phyloP scores from a whole-genome alignment of 2,797 vertebrate genomes.

The Lagocephalus sceleratus region DNA sequence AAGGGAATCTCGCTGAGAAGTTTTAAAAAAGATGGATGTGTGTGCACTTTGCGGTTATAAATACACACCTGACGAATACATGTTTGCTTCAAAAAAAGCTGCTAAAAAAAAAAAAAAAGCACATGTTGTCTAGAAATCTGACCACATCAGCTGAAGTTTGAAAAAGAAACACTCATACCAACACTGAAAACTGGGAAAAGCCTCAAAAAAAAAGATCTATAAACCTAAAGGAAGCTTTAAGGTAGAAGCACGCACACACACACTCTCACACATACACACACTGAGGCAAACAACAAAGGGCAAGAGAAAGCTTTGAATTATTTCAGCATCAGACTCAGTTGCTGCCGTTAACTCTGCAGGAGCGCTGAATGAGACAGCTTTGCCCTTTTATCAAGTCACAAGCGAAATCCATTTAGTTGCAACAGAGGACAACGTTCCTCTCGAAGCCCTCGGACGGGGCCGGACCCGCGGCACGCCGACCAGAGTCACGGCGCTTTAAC shows the following conservation, averaged over 20 bases:
- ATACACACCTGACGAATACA: too few relatives aligned
- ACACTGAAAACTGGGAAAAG: not conserved
- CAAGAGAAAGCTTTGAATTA: constrained; percentile 11
- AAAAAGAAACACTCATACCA: too few relatives aligned
- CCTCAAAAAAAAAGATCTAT: not conserved
- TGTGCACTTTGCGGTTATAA: too few relatives aligned
- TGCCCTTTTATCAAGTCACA: constrained; percentile 38
- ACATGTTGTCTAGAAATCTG: too few relatives aligned
- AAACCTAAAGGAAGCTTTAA: too few relatives aligned
- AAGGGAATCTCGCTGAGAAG: not conserved
- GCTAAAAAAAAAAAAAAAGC: too few relatives aligned
- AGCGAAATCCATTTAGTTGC: constrained; percentile 25
- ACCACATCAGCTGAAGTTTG: too few relatives aligned
- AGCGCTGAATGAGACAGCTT: constrained; percentile 25
- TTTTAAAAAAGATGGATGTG: not conserved
- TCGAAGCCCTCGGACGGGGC: constrained; percentile 20
- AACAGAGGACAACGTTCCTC: constrained; percentile 15
- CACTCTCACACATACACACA: not conserved
- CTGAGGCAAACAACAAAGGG: constrained; percentile 19
- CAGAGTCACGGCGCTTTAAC: constrained; percentile 11
- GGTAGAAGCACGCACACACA: not conserved
- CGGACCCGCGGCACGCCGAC: constrained; percentile 2
- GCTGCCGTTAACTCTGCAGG: constrained; percentile 14
- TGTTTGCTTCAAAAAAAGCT: too few relatives aligned
- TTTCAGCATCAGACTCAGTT: constrained; percentile 25